These are phyloP conservation scores for Melanotaenia boesemani DNA, from an alignment of 2,797 vertebrate genomes.

Conservation along the genomic window DNA sequence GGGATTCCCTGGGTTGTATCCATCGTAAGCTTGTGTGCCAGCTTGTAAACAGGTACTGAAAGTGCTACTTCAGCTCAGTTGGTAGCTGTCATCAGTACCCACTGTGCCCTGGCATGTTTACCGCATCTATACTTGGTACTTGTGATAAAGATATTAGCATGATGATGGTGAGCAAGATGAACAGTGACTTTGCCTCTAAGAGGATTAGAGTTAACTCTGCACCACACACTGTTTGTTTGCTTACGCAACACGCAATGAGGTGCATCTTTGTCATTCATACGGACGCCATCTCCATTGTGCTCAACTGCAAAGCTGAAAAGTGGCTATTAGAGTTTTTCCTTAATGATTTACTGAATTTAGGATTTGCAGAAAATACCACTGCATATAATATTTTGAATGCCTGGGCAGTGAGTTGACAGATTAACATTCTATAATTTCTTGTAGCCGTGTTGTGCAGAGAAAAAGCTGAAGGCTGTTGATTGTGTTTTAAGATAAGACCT, in stretches of 20 bases:
- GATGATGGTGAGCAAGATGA: conserved; percentile 23
- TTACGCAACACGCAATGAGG: conserved; percentile 30
- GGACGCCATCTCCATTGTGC: neutral
- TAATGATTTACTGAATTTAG: neutral
- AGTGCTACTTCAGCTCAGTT: conserved; percentile 5
- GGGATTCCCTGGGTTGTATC: neutral
- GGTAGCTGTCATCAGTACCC: conserved; percentile 29
- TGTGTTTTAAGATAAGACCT: conserved; percentile 1
- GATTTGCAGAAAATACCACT: neutral
- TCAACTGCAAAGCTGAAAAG: neutral
- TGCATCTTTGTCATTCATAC: conserved; percentile 13
- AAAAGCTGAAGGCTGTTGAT: conserved; percentile 12
- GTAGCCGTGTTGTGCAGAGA: conserved; percentile 1
- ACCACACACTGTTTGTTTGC: conserved; percentile 23
- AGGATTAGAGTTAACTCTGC: conserved; percentile 47
- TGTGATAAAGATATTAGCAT: conserved; percentile 46
- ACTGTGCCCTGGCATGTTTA: conserved; percentile 34
- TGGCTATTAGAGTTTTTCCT: neutral
- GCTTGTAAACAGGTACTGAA: conserved; percentile 15
- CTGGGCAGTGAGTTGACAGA: conserved; percentile 2
- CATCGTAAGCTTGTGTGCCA: neutral
- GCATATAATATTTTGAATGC: neutral
- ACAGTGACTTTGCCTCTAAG: conserved; percentile 27
- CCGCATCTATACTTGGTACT: conserved; percentile 29
- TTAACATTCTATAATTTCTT: conserved; percentile 15